Evolutionary conservation across 2,797 vertebrate species (phyloP), one percentile per base, ranked within the genome.

Genomic region (Amphiprion clarkii): DNA sequence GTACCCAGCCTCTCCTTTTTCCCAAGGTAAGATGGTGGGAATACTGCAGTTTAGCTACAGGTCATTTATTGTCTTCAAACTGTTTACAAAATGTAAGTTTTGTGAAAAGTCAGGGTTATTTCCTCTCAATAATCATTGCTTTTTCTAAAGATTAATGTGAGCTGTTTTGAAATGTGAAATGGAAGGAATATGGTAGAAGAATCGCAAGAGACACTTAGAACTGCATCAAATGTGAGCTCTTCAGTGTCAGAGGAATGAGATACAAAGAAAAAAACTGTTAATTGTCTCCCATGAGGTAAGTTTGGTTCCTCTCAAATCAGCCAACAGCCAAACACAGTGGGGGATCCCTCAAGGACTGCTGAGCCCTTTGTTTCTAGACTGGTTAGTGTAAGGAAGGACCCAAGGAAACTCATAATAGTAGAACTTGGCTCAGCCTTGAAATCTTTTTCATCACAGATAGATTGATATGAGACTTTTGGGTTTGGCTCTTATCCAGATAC

Each of bases 231-330:
- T 70, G 73, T 33, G 53, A 83, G 74, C 66, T 60, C 52, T 60
- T 82, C 65, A 59, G 66, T 71, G 63, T 79, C 70, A 66, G 67
- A 86, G 78, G 62, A 79, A 71, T 68, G 71, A 73, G 56, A 62
- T 55, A 77, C 56, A 74, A 58, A 67, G 48, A 70, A 51, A 27
- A 46, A 74, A 77, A 79, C 60, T 64, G 75, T 82, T 90, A 89
- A 92, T 92, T 93, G 86, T 88, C 71, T 81, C 81, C 76, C 78
- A 76, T 52, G 88, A 85, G 77, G 58, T 74, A 71, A 75, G 55
- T 62, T 86, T 78, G 78, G 78, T 57, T 85, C 17, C 59, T 79
- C 74, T 84, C 84, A 77, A 79, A 78, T 80, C 69, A 76, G 76
- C 36, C 73, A 78, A 62, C 82, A 80, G 75, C 68, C 60, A 59